Conservation (phyloP, 2,888 invertebrate genomes). For the Oeneis ivallda region DNA sequence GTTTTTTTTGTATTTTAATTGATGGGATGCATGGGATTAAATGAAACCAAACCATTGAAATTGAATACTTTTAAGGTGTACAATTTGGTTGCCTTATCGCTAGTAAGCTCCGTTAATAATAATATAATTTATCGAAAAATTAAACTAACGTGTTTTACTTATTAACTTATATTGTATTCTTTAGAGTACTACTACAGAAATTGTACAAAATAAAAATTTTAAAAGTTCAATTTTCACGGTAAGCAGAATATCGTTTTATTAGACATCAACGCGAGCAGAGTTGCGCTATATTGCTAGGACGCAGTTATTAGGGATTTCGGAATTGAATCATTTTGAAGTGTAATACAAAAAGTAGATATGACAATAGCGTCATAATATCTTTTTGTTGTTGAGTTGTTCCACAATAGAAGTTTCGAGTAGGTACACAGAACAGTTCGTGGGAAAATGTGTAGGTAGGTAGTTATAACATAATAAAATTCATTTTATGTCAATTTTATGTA, state of each 20-base stretch:
- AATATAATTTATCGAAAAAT: no score
- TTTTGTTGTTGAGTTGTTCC: slow-evolving; percentile 30
- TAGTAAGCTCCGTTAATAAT: no score
- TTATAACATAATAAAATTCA: background rate
- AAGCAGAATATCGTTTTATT: background rate
- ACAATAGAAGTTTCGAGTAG: slow-evolving; percentile 34
- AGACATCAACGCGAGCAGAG: slow-evolving; percentile 16
- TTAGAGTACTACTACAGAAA: no score
- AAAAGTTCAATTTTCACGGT: background rate
- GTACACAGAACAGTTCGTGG: slow-evolving; percentile 29
- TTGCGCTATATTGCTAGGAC: background rate
- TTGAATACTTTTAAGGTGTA: no score
- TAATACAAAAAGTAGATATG: background rate
- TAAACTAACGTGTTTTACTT: no score
- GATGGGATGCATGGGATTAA: no score
- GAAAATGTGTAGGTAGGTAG: slow-evolving; percentile 23
- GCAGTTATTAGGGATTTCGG: background rate
- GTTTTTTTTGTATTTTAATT: no score
- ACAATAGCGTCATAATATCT: slow-evolving; percentile 29
- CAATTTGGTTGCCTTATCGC: no score
- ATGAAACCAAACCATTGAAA: no score
- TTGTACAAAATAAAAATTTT: no score
- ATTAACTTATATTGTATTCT: no score
- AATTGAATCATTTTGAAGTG: background rate
- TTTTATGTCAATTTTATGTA: no score